Conservation (phyloP, 2,797 vertebrate genomes). For the Sorex maritimensis region DNA sequence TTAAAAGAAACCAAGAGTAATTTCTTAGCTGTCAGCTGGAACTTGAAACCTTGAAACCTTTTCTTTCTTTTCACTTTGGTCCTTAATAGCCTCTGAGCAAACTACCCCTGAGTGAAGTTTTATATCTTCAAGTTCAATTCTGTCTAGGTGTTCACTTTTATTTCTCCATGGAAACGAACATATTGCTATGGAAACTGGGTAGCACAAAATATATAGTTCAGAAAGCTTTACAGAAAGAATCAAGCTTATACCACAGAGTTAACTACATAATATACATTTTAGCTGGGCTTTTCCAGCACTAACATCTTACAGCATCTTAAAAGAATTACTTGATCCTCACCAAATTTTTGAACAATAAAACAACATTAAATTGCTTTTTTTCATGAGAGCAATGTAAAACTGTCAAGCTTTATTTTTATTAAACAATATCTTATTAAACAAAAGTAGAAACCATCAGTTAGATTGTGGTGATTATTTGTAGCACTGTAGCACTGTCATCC, state of each 20-base stretch:
- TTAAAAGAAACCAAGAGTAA: slow-evolving; percentile 79
- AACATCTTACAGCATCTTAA: neutral
- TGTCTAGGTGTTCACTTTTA: slow-evolving; percentile 80
- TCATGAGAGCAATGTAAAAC: slow-evolving; percentile 46
- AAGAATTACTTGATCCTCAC: slow-evolving; percentile 50
- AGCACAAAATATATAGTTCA: slow-evolving; percentile 82
- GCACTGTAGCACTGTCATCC: too few species aligned
- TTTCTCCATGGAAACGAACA: slow-evolving; percentile 87
- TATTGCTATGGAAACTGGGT: slow-evolving; percentile 89
- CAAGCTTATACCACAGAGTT: slow-evolving; percentile 72
- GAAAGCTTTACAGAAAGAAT: slow-evolving; percentile 83
- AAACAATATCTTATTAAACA: slow-evolving; percentile 4
- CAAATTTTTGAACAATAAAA: slow-evolving; percentile 55
- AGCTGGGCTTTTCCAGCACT: neutral
- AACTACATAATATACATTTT: slow-evolving; percentile 49
- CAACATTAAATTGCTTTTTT: slow-evolving; percentile 3
- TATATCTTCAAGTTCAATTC: slow-evolving; percentile 85
- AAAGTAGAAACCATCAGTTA: slow-evolving; percentile 45
- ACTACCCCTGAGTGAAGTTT: slow-evolving; percentile 74
- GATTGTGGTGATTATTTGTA: neutral
- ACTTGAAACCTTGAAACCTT: slow-evolving; percentile 72
- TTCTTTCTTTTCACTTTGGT: slow-evolving; percentile 60
- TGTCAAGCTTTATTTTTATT: slow-evolving; percentile 14
- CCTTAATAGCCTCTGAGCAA: slow-evolving; percentile 60
- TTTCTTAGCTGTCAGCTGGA: slow-evolving; percentile 49